Conservation (phyloP, 2,888 invertebrate species). For the Drosophila leonis region DNA sequence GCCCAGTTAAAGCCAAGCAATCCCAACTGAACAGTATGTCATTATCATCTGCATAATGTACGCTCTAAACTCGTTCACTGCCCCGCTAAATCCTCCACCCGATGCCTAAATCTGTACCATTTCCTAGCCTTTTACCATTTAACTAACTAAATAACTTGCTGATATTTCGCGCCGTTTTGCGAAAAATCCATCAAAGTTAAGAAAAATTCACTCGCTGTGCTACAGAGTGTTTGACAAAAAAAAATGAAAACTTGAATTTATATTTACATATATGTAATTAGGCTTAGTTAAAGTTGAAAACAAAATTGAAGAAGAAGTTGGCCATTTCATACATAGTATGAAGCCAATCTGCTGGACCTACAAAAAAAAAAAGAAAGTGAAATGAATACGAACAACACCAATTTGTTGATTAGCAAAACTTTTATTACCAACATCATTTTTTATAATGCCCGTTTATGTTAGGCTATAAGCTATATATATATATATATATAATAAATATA, state of each 20-base stretch:
- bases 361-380: slow-evolving; percentile 26
- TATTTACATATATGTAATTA: slow-evolving; percentile 42
- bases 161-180: slow-evolving; percentile 49
- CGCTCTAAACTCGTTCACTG: slow-evolving; percentile 32
- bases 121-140: slow-evolving; percentile 14
- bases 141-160: slow-evolving; percentile 35
- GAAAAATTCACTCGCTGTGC: slow-evolving; percentile 39
- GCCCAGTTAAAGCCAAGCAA: slow-evolving; percentile 51
- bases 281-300: slow-evolving; percentile 34
- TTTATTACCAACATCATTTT: slow-evolving; percentile 62
- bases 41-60: slow-evolving; percentile 14
- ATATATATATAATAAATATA: slow-evolving; percentile 44
- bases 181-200: slow-evolving; percentile 55
- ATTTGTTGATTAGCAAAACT: slow-evolving; percentile 67
- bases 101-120: slow-evolving; percentile 27
- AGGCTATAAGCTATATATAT: slow-evolving; percentile 74
- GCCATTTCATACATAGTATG: slow-evolving; percentile 65
- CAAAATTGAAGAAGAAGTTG: slow-evolving; percentile 24
- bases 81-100: slow-evolving; percentile 23
- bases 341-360: slow-evolving; percentile 31
- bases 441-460: slow-evolving; percentile 73
- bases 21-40: slow-evolving; percentile 29
- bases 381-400: slow-evolving; percentile 64
- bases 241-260: slow-evolving; percentile 52
- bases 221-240: slow-evolving; percentile 44